Conservation (phyloP, 2,113 vertebrate species). For the Gopherus flavomarginatus region DNA sequence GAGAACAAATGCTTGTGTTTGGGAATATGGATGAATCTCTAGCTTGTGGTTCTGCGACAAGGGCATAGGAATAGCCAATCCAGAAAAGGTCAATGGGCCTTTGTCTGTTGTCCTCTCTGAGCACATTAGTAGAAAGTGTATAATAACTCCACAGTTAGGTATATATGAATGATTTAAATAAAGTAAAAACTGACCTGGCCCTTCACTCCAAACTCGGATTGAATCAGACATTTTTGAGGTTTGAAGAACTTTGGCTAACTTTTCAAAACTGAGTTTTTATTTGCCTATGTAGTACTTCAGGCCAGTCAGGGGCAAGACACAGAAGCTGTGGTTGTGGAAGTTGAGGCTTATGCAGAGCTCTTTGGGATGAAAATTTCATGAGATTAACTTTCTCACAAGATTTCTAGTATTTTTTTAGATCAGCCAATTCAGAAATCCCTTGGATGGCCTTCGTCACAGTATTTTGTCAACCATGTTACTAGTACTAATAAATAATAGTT, state of each 20-base stretch:
- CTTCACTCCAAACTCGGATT: background rate
- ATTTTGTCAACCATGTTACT: background rate
- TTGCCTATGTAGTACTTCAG: conserved; percentile 36
- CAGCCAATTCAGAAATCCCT: conserved; percentile 2
- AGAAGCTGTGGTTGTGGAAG: conserved; percentile 1
- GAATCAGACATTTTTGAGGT: background rate
- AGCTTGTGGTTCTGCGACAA: background rate
- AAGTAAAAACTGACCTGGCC: background rate
- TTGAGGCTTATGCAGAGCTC: background rate
- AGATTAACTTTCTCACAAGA: conserved; percentile 36
- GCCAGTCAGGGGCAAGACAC: conserved; percentile 25
- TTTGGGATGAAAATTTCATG: background rate
- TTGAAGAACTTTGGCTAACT: conserved; percentile 25
- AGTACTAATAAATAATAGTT: background rate
- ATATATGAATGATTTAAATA: background rate
- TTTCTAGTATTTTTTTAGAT: conserved; percentile 15
- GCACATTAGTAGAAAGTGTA: background rate
- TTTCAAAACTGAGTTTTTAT: conserved; percentile 16
- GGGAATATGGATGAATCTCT: background rate
- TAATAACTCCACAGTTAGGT: background rate
- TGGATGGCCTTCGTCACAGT: background rate
- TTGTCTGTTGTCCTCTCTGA: background rate
- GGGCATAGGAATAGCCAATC: background rate
- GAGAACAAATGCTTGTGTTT: background rate
- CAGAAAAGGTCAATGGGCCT: background rate